Conservation (phyloP, 2,888 invertebrate species). For the Yponomeuta malinellus region DNA sequence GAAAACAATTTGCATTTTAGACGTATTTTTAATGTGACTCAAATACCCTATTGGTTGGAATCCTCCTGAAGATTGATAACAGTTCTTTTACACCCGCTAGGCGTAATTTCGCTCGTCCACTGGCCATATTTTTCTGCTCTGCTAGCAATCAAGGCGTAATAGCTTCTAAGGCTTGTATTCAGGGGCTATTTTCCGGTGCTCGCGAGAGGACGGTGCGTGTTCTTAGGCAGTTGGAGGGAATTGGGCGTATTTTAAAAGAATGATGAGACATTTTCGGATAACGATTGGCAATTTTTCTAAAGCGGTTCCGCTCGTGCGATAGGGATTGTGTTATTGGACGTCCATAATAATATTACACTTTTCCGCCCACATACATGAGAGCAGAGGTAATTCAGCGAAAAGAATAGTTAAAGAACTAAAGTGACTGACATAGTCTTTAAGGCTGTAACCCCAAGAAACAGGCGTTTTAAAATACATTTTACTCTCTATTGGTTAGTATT, state of each 20-base stretch:
- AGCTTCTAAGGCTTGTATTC: neutral
- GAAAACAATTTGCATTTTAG: too few relatives aligned
- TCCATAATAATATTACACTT: too few relatives aligned
- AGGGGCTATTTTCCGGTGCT: neutral
- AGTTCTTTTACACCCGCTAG: conserved; percentile 53
- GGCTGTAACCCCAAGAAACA: too few relatives aligned
- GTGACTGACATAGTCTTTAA: too few relatives aligned
- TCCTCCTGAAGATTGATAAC: conserved; percentile 66
- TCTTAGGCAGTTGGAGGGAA: conserved; percentile 53
- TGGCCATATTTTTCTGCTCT: conserved; percentile 37
- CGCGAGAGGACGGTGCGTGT: conserved; percentile 40
- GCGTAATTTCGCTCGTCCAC: conserved; percentile 56
- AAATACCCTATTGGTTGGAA: conserved; percentile 17
- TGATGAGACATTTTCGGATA: conserved; percentile 57
- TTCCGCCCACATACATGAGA: too few relatives aligned
- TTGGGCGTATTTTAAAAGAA: conserved; percentile 65
- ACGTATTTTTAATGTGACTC: neutral
- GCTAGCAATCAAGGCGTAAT: neutral
- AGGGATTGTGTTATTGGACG: neutral
- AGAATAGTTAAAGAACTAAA: too few relatives aligned
- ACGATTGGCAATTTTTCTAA: conserved; percentile 46
- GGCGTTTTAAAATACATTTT: too few relatives aligned
- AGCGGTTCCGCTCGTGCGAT: neutral
- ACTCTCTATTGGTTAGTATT: too few relatives aligned
- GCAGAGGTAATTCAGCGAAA: too few relatives aligned